Conservation (phyloP, 2,888 invertebrate genomes). For the Eristalis arbustorum region DNA sequence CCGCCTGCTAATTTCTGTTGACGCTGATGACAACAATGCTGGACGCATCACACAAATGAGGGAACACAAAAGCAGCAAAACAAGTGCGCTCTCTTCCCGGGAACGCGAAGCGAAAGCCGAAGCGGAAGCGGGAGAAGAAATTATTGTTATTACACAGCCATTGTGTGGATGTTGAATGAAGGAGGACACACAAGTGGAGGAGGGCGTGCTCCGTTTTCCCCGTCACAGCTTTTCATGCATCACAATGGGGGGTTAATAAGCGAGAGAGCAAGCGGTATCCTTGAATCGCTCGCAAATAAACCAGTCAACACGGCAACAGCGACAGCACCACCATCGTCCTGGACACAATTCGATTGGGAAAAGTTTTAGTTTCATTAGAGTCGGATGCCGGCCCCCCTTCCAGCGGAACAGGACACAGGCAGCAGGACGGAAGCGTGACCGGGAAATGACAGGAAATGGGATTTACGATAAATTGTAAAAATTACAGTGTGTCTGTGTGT, state of each 20-base stretch:
- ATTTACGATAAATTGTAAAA: too few species aligned
- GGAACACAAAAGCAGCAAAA: not conserved
- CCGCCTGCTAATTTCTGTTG: not conserved
- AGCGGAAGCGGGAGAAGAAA: not conserved
- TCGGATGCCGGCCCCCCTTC: too few species aligned
- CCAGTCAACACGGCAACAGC: not conserved
- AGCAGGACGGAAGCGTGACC: too few species aligned
- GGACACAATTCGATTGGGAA: not conserved
- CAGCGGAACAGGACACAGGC: too few species aligned
- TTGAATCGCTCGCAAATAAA: slow-evolving; percentile 23
- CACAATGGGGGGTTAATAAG: slow-evolving; percentile 67
- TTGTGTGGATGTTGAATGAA: slow-evolving; percentile 43
- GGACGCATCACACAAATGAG: not conserved
- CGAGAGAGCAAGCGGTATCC: slow-evolving; percentile 45
- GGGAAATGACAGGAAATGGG: too few species aligned
- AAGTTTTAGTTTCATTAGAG: not conserved
- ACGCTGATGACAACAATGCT: not conserved
- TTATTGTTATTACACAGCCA: slow-evolving; percentile 62
- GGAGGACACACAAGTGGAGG: not conserved
- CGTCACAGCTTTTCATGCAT: not conserved
- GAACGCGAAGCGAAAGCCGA: not conserved
- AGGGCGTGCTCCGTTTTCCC: slow-evolving; percentile 9
- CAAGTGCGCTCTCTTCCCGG: not conserved
- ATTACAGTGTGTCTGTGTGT: too few species aligned
- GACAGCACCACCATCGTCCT: not conserved